These are phyloP conservation scores for Aphidius ervi DNA, from an alignment of 1,140 invertebrate genomes.

Conservation along the genomic window DNA sequence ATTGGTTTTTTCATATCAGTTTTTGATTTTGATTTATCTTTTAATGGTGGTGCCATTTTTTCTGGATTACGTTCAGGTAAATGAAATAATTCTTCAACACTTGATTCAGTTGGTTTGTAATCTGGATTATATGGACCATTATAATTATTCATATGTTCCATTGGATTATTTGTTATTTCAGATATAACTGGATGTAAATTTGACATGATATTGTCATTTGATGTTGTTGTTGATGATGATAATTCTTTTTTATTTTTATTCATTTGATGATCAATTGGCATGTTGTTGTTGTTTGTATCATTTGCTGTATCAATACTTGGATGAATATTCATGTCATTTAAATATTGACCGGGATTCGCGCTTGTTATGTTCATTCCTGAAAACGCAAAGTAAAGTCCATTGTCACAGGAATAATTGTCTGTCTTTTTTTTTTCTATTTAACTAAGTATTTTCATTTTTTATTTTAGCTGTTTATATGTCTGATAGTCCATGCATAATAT, in stretches of 20 bases:
- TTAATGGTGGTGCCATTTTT: slow-evolving; percentile 31
- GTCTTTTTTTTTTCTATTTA: slow-evolving; percentile 24
- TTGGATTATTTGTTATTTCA: slow-evolving; percentile 43
- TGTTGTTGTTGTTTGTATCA: slow-evolving; percentile 34
- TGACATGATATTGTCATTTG: slow-evolving; percentile 9
- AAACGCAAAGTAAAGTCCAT: slow-evolving; percentile 45
- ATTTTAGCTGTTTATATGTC: neutral
- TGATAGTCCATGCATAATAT: slow-evolving; percentile 13
- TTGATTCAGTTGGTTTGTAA: slow-evolving; percentile 42
- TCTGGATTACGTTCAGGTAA: slow-evolving; percentile 30
- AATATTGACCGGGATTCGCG: slow-evolving; percentile 36
- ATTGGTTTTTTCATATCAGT: slow-evolving; percentile 43
- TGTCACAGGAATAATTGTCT: slow-evolving; percentile 31
- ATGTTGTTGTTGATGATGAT: no score
- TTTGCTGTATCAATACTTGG: slow-evolving; percentile 23
- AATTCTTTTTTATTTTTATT: no score
- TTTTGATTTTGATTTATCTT: slow-evolving; percentile 40
- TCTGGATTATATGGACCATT: slow-evolving; percentile 51
- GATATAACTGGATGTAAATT: slow-evolving; percentile 13
- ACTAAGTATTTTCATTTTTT: slow-evolving; percentile 37
- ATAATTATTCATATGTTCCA: slow-evolving; percentile 49
- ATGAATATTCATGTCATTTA: slow-evolving; percentile 32
- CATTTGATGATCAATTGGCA: neutral
- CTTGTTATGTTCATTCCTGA: slow-evolving; percentile 46
- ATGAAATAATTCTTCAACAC: slow-evolving; percentile 43